These are phyloP conservation scores for Corythoichthys haematopterus DNA, from an alignment of 2,113 vertebrate genomes.

Conservation along the genomic window DNA sequence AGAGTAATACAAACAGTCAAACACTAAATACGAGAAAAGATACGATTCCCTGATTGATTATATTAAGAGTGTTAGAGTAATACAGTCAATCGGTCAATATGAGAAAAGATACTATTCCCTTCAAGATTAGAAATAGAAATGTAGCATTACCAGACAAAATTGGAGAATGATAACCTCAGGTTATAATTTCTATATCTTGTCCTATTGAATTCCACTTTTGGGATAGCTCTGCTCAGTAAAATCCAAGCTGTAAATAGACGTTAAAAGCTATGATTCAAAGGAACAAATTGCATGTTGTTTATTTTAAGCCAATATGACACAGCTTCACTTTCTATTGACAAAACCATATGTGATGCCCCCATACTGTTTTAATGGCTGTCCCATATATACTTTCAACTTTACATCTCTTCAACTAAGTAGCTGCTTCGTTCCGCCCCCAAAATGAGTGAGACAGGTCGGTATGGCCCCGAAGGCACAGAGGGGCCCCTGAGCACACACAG, in stretches of 20 bases:
- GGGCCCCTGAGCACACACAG: not conserved
- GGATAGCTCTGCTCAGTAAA: not conserved
- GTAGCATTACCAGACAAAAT: not conserved
- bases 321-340: not conserved
- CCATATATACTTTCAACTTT: not conserved
- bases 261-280: not conserved
- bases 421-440: constrained; percentile 20
- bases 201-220: not conserved
- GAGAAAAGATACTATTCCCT: too few species aligned
- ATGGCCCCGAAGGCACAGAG: not conserved
- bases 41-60: too few species aligned
- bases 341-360: not conserved
- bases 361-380: constrained; percentile 3
- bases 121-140: not conserved
- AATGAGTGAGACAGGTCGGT: not conserved
- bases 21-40: too few species aligned
- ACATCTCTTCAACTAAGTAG: constrained; percentile 28
- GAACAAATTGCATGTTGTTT: not conserved
- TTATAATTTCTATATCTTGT: not conserved
- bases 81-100: too few species aligned
- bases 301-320: not conserved
- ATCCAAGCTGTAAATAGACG: not conserved
- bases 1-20: too few species aligned
- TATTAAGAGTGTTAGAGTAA: too few species aligned
- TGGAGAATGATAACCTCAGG: not conserved